Base-by-base conservation (phyloP, 1,140 invertebrate species). In the Pogonomyrmex barbatus region DNA sequence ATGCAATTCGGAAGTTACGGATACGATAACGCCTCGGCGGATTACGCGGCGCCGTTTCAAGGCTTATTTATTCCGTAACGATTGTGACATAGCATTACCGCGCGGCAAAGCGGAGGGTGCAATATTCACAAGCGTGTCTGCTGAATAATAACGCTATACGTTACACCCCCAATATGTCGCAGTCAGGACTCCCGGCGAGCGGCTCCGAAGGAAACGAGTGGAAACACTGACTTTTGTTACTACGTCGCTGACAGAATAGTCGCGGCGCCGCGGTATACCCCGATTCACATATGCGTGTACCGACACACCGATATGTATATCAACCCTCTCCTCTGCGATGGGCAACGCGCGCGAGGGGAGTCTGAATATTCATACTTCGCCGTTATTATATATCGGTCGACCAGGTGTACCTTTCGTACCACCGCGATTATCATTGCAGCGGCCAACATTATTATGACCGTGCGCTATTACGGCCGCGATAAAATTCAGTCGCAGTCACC, bases 91-190 rank as follows among this genome's bases (percentile, higher is more conserved):
- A 39, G 54, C 79, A 82, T 73, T 82, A 82, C 68, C 30, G 67
- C 47, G 79, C 54, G 42, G 62, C 65, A 68, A 75, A 83, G 62
- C 52, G 45, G 68, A 60, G 68, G 68, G 60, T 39, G 79, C n/a
- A n/a, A 75, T 83, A 83, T 62, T 83, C 68, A 50, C 65, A 47
- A 50, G 47, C 79, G 42, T 83, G 30, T 81, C 67, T 82, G 79
- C n/a, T 83, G 79, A 83, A 83, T 83, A 83, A 83, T 83, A 83
- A 73, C 68, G 68, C 45, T 83, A 75, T 83, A 75, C 79, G 52
- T 83, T 83, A 83, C 47, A 33, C 10, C 24, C 17, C 42, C 79
- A 0, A 39, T 83, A 75, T 83, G 79, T 83, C 79, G 79, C 79
- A 54, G 68, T 75, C 56, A 50, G 68, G 42, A 33, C 30, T 10